Conservation (phyloP, 2,113 vertebrate genomes). For the Campylomormyrus numenius region DNA sequence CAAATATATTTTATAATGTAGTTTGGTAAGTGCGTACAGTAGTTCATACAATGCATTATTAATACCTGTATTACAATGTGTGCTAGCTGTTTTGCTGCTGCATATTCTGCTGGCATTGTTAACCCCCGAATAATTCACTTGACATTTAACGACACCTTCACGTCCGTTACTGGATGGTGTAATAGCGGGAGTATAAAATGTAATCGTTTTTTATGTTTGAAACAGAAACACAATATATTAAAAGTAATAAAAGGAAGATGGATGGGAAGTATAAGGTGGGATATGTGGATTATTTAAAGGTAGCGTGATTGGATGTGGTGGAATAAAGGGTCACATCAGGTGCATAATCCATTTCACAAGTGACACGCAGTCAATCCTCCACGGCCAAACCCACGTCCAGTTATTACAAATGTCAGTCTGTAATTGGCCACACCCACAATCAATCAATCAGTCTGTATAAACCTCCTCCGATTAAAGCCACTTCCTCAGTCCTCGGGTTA, state of each 20-base stretch:
- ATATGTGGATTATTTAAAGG: not conserved
- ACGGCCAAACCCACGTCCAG: not conserved
- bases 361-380: not conserved
- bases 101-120: not conserved
- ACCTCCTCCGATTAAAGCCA: not conserved
- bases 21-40: not conserved
- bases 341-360: not conserved
- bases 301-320: not conserved
- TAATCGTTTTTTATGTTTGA: not conserved
- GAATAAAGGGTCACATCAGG: not conserved
- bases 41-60: slow-evolving; percentile 1
- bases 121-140: not conserved
- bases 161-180: not conserved
- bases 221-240: not conserved
- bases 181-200: not conserved
- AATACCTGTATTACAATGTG: not conserved
- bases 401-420: not conserved
- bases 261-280: not conserved
- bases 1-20: not conserved
- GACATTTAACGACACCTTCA: not conserved
- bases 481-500: not conserved
- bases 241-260: not conserved
- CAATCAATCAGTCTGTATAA: not conserved
- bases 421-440: not conserved
- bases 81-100: not conserved